Evolutionary conservation across 2,113 vertebrate genomes (phyloP), one percentile per base, ranked within the genome.

Genomic region (Pelmatolapia mariae): DNA sequence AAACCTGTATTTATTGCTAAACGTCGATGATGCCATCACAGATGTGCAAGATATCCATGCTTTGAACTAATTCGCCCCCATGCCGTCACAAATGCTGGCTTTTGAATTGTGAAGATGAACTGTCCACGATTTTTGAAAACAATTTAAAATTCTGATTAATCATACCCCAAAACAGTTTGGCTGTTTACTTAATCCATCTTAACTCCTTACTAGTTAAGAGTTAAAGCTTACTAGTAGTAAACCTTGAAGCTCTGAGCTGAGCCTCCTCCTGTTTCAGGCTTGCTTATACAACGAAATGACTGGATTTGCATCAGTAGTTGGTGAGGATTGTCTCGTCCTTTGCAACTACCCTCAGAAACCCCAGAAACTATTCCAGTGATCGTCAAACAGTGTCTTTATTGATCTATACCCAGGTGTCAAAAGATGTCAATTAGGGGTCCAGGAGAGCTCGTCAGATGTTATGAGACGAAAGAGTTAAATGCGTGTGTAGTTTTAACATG

Each of bases 271-370:
- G 7, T 66, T 38, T 66, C 33, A 66, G 3, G 61, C 33, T 8
- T 0, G 19, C 4, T 38, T 66, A 66, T 66, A 66, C 10, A 66
- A 0, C 3, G 4, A 66, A 1, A 66, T 66, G 61, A 66, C 61
- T 66, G 33, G 4, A 8, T 66, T 66, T 66, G 61, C 0, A 0
- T 66, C 61, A 66, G 61, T 1, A 22, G 19, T 0, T 66, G 33
- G 2, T 66, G 61, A 66, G 33, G 61, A 22, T 38, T 1, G 63
- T 68, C 33, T 5, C 18, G 10, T 19, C 18, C 61, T 7, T 7
- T 66, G 4, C 31, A 36, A 6, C 10, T 36, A 66, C 18, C 2
- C 61, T 68, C 19, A 38, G 33, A 40, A 68, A 68, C 33, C 7
- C 63, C 63, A 40, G 19, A 40, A 68, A 68, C 63, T 1, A 0